Conservation (phyloP, 2,113 vertebrate species). For the Phalacrocorax brasilianus region DNA sequence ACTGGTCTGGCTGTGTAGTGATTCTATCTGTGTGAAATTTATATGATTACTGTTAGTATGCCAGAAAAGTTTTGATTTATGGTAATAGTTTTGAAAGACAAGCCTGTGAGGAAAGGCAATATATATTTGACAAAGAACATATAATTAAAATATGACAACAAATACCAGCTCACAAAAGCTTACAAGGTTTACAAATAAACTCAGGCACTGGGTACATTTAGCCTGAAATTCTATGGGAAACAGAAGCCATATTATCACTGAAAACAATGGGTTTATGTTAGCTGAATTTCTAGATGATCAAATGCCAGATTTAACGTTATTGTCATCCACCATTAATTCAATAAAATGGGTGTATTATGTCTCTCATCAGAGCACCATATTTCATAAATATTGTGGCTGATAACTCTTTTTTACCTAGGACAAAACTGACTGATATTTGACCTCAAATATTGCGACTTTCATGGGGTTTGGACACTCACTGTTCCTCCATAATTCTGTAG, state of each 20-base stretch:
- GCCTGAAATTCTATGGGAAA: background rate
- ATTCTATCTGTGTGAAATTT: background rate
- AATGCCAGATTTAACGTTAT: background rate
- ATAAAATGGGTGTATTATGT: background rate
- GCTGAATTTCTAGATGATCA: background rate
- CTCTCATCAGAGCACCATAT: background rate
- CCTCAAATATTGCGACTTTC: background rate
- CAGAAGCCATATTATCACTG: background rate
- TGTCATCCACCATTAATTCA: background rate
- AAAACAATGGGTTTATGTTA: background rate
- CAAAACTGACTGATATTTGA: background rate
- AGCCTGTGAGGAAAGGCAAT: background rate
- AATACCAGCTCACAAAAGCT: background rate
- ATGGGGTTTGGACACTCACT: background rate
- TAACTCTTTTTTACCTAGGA: background rate
- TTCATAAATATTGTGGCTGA: background rate
- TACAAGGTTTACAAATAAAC: background rate
- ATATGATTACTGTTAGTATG: background rate
- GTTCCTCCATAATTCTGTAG: background rate
- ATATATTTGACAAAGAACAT: background rate
- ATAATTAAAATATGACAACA: background rate
- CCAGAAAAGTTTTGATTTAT: background rate
- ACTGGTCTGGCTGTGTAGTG: background rate
- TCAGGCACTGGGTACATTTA: background rate
- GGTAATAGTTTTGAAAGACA: background rate